A percentile compares a stretch with the other conserved stretches of the same genome.
Evolutionary conservation across 2,797 vertebrate species (phyloP).

Genomic region (Platyrinchus mystaceus): DNA sequence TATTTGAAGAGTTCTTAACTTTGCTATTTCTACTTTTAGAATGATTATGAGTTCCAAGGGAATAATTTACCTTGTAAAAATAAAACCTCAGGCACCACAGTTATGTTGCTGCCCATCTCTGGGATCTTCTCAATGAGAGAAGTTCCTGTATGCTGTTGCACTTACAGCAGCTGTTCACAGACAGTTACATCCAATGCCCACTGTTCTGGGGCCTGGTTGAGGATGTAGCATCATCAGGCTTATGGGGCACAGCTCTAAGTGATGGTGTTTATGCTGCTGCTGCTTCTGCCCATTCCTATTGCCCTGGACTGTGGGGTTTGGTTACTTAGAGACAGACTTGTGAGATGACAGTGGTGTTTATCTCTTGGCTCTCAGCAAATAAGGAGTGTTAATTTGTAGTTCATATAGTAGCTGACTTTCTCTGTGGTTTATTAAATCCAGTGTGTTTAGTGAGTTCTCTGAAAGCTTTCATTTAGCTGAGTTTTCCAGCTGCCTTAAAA

Average conservation of each 20-base stretch:
- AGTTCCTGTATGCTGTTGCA: neutral
- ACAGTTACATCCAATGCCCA: neutral
- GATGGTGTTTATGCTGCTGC: neutral
- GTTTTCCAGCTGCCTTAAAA: neutral
- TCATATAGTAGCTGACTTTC: neutral
- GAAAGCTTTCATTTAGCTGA: neutral
- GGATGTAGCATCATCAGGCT: neutral
- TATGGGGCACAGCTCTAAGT: neutral
- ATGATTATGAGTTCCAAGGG: neutral
- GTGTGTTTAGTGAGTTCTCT: neutral
- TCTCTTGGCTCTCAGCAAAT: neutral
- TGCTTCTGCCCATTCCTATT: neutral
- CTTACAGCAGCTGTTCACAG: neutral
- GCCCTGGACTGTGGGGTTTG: neutral
- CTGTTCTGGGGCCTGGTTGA: neutral
- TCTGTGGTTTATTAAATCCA: neutral
- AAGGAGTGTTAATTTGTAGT: neutral
- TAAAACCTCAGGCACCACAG: neutral
- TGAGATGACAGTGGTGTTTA: neutral
- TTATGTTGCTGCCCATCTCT: neutral
- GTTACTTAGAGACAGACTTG: conserved; percentile 26
- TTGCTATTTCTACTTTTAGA: neutral
- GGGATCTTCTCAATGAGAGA: neutral
- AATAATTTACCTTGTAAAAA: neutral
- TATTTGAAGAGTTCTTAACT: neutral